These are phyloP conservation scores for Myotis lucifugus DNA, from an alignment of 2,113 vertebrate species.

Conservation along the genomic window DNA sequence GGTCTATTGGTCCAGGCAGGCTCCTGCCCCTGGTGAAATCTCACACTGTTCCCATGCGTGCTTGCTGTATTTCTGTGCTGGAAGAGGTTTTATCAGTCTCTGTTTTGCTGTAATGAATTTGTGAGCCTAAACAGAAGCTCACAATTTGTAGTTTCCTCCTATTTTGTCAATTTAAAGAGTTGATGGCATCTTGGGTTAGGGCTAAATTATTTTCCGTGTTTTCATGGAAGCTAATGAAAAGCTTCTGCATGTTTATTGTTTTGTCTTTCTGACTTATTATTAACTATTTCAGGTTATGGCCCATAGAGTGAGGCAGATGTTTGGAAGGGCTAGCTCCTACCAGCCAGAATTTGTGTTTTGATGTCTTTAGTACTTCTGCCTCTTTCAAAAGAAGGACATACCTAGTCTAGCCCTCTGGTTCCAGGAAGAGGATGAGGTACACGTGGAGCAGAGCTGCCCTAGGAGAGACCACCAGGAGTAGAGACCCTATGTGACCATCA, in stretches of 20 bases:
- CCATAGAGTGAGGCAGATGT: neutral
- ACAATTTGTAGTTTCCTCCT: neutral
- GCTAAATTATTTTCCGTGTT: neutral
- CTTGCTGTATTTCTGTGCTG: neutral
- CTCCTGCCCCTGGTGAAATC: neutral
- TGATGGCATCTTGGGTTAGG: neutral
- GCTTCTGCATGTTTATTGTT: neutral
- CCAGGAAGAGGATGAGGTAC: neutral
- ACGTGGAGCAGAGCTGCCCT: neutral
- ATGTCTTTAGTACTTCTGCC: neutral
- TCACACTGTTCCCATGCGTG: neutral
- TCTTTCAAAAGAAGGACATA: neutral
- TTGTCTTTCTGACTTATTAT: neutral
- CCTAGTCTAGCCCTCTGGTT: neutral
- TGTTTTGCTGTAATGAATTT: neutral
- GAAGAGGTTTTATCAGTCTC: neutral
- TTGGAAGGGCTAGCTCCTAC: neutral
- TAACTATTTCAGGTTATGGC: neutral
- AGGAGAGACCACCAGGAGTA: too few relatives aligned
- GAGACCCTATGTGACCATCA: neutral
- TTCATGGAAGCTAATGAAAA: neutral
- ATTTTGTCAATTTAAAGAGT: neutral
- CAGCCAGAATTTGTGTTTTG: neutral
- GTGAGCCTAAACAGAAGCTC: neutral
- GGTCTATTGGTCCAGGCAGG: rapidly evolving